Evolutionary conservation across 2,113 vertebrate genomes (phyloP).

Genomic region (Tachuris rubrigastra): DNA sequence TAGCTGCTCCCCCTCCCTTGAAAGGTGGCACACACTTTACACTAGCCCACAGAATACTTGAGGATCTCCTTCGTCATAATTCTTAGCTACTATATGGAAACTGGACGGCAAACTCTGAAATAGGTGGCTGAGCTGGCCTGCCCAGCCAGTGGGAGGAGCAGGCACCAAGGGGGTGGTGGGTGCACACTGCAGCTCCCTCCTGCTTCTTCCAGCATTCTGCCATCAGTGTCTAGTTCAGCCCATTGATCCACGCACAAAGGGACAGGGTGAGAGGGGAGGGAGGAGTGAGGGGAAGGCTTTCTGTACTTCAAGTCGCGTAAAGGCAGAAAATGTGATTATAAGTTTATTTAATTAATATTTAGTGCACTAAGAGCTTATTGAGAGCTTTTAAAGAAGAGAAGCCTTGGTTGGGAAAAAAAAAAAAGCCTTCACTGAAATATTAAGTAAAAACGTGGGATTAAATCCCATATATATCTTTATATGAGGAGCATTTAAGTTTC

Average conservation of each 20-base stretch:
- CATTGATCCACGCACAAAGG: neutral
- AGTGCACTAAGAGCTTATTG: neutral
- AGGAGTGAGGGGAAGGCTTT: fast-evolving
- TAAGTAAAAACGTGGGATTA: neutral
- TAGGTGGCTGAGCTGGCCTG: neutral
- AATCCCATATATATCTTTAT: neutral
- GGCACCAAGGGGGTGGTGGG: neutral
- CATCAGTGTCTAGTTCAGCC: neutral
- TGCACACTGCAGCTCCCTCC: neutral
- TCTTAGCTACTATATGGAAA: neutral
- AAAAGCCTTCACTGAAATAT: neutral
- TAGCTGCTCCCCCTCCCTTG: neutral
- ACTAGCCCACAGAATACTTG: neutral
- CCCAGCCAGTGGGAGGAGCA: neutral
- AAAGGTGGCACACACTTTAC: neutral
- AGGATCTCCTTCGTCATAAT: neutral
- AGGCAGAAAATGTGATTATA: neutral
- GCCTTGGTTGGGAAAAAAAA: neutral
- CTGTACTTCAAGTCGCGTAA: neutral
- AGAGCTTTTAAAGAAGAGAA: neutral
- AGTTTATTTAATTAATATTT: neutral
- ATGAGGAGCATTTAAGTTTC: neutral
- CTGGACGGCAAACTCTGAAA: neutral
- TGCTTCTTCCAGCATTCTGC: neutral
- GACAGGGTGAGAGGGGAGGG: neutral